Base-by-base conservation (phyloP, 2,113 vertebrate genomes). In the Muntiacus muntjak region DNA sequence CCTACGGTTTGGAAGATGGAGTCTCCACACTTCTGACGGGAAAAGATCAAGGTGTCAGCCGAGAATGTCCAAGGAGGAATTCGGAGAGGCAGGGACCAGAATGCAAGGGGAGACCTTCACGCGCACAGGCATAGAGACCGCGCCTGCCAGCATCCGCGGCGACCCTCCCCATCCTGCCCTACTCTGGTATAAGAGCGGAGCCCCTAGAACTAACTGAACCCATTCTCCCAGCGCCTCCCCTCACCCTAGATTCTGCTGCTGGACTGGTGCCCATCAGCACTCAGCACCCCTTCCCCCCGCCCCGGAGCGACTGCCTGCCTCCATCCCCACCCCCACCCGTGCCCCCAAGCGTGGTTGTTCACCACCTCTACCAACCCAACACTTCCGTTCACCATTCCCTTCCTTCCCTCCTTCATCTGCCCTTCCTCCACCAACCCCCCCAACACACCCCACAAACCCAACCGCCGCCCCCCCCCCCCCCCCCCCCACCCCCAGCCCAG, bases 31-130 rank as follows among this genome's bases (percentile, higher is more conserved):
- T 57, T 74, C 23, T 13, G 57, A 43, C 19, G 17, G 3, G 2
- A 50, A 6, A 40, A 91, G 50, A 95, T n/a, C 76, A 60, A 87
- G 83, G 62, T 85, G 95, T 89, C 97, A 67, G 89, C 93, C 76
- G 95, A 96, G 95, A 93, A 78, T 1, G 90, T 50, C 82, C 52
- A 17, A 9, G 8, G 36, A 74, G 94, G 43, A 71, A 71, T 23
- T 78, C 13, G 0, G 47, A 82, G 45, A 87, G 60, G 58, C 50
- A 71, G 71, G 40, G 87, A 19, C 1, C 21, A 14, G 30, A 43
- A 76, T 26, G 15, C 26, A n/a, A 76, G 71, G 45, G 55, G 86
- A 71, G 45, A 52, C 36, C 36, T 93, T 55, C 55, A 25, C 47
- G 13, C 0, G 54, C 94, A 30, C 25, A n/a, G 76, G n/a, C 76